These are phyloP conservation scores for Drosophila oshimai DNA, from an alignment of 1,140 invertebrate species.

Conservation along the genomic window DNA sequence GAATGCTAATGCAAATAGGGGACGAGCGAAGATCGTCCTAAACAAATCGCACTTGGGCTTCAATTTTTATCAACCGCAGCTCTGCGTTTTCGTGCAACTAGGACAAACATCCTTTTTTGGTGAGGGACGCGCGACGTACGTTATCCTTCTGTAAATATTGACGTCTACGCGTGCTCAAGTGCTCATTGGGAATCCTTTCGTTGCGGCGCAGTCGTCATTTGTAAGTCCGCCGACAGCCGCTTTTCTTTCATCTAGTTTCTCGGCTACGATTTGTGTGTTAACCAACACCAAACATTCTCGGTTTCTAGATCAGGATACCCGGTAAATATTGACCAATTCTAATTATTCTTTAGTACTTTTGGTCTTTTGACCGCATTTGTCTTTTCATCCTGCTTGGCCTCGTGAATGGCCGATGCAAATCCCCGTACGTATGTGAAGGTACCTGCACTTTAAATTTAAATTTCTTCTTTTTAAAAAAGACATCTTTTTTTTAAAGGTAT, in stretches of 20 bases:
- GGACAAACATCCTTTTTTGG: conserved; percentile 70
- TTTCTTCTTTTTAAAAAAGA: not conserved
- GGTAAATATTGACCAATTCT: conserved; percentile 62
- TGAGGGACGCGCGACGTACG: conserved; percentile 32
- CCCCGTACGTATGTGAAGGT: not conserved
- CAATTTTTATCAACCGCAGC: conserved; percentile 65
- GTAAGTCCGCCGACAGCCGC: conserved; percentile 12
- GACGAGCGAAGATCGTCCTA: conserved; percentile 40
- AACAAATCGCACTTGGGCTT: conserved; percentile 56
- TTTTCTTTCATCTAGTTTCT: conserved; percentile 58
- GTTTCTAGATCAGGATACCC: conserved; percentile 12
- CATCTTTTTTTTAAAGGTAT: no score
- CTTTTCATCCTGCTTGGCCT: not conserved
- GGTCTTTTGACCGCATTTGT: conserved; percentile 14
- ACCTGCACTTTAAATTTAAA: not conserved
- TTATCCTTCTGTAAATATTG: conserved; percentile 77
- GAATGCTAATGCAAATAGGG: conserved; percentile 8
- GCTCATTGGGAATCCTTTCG: conserved; percentile 64
- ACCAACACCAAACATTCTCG: conserved; percentile 44
- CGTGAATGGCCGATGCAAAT: not conserved
- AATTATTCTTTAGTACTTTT: conserved; percentile 41
- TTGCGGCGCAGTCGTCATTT: conserved; percentile 12
- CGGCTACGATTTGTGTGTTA: conserved; percentile 53
- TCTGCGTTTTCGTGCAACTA: conserved; percentile 55
- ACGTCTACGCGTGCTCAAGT: conserved; percentile 65